phyloP scores from a whole-genome alignment of 2,888 invertebrate genomes.

The Drosophila phalerata region DNA sequence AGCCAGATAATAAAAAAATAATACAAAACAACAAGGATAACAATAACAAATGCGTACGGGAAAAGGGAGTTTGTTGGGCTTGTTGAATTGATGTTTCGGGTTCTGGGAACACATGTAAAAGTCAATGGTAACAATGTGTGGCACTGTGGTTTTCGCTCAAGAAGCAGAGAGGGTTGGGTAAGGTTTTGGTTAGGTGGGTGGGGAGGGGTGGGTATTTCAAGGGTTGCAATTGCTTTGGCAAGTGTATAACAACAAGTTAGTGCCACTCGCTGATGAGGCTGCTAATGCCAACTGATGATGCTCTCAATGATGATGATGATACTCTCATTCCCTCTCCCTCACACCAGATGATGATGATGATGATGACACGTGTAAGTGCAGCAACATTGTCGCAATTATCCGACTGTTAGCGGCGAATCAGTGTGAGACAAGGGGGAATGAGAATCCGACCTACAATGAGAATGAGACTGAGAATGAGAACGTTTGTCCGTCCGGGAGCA shows the following conservation, averaged over 20 bases:
- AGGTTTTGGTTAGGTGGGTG: constrained; percentile 2
- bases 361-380: constrained; percentile 80
- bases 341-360: constrained; percentile 42
- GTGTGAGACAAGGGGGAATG: constrained; percentile 5
- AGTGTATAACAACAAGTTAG: constrained; percentile 61
- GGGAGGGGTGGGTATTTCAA: constrained; percentile 19
- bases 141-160: constrained; percentile 60
- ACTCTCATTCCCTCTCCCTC: constrained; percentile 20
- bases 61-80: constrained; percentile 21
- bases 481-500: not conserved
- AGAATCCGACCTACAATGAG: not conserved
- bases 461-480: not conserved
- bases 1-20: constrained; percentile 35
- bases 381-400: constrained; percentile 82
- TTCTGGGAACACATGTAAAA: constrained; percentile 67
- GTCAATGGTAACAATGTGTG: constrained; percentile 74
- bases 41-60: constrained; percentile 15
- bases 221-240: constrained; percentile 62
- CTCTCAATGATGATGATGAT: constrained; percentile 42
- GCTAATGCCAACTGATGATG: constrained; percentile 47
- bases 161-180: constrained; percentile 17
- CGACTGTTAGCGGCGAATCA: constrained; percentile 54
- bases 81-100: constrained; percentile 24
- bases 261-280: constrained; percentile 44
- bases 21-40: constrained; percentile 26